phyloP scores from a whole-genome alignment of 2,888 invertebrate species.

The Leucania comma region DNA sequence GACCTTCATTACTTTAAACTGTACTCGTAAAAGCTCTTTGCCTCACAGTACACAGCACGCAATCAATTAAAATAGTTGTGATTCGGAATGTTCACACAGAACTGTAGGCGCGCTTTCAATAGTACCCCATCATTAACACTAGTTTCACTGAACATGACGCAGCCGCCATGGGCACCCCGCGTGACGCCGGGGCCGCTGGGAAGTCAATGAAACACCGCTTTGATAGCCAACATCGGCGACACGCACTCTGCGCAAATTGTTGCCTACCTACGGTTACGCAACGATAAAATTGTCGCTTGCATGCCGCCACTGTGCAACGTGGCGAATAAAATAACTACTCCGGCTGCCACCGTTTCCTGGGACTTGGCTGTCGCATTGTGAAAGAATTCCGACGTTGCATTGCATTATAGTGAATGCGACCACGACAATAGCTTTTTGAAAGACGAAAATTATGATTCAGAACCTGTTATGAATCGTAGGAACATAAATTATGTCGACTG shows the following conservation, averaged over 20 bases:
- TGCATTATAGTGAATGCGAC: slow-evolving; percentile 63
- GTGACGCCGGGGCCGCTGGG: slow-evolving; percentile 73
- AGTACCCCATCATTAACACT: slow-evolving; percentile 68
- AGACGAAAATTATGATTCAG: slow-evolving; percentile 42
- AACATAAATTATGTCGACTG: slow-evolving; percentile 15
- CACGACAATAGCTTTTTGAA: slow-evolving; percentile 59
- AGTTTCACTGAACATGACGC: slow-evolving; percentile 61
- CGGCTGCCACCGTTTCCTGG: slow-evolving; percentile 71
- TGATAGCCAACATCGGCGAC: slow-evolving; percentile 77
- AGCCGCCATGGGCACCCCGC: slow-evolving; percentile 69
- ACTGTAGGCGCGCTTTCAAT: slow-evolving; percentile 65
- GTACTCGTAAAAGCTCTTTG: slow-evolving; percentile 44
- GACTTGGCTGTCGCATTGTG: slow-evolving; percentile 70
- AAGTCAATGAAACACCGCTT: slow-evolving; percentile 72
- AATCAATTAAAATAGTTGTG: slow-evolving; percentile 61
- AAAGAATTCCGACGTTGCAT: slow-evolving; percentile 68
- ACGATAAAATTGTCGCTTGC: slow-evolving; percentile 83
- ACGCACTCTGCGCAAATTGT: slow-evolving; percentile 87
- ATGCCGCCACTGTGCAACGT: slow-evolving; percentile 69
- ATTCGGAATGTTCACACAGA: slow-evolving; percentile 69
- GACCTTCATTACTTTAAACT: slow-evolving; percentile 51
- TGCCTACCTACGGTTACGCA: slow-evolving; percentile 81
- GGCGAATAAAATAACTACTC: slow-evolving; percentile 70
- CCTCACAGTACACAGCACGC: slow-evolving; percentile 30
- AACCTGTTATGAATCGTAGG: slow-evolving; percentile 22